A percentile compares a stretch with the other conserved stretches of the same genome.
Evolutionary conservation across 2,113 vertebrate genomes (phyloP).

Genomic region (Strigops habroptila): DNA sequence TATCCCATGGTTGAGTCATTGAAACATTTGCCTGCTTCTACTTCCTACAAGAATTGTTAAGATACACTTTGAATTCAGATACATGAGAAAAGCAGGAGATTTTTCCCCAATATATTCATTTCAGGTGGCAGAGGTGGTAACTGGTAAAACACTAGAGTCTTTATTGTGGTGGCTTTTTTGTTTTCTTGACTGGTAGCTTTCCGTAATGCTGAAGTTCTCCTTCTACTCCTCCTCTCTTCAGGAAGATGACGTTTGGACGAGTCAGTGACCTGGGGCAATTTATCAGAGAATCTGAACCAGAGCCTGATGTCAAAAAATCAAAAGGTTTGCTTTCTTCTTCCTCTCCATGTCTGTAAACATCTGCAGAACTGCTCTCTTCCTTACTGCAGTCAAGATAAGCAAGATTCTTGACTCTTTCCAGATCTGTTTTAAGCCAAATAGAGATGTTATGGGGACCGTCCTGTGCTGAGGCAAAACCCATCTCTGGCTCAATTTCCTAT

Average conservation of each 20-base stretch:
- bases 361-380: not conserved
- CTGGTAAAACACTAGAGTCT: not conserved
- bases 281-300: slow-evolving; percentile 96
- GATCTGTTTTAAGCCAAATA: not conserved
- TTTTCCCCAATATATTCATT: not conserved
- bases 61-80: not conserved
- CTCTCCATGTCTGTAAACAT: not conserved
- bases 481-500: not conserved
- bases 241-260: slow-evolving; percentile 97
- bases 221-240: slow-evolving; percentile 47
- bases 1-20: not conserved
- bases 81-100: fast-evolving
- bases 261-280: slow-evolving; percentile 97
- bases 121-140: not conserved
- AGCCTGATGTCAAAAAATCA: slow-evolving; percentile 97
- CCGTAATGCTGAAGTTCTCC: not conserved
- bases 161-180: not conserved
- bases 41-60: not conserved
- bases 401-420: not conserved
- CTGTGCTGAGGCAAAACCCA: not conserved
- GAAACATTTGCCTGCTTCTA: not conserved
- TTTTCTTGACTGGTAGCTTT: not conserved
- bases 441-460: not conserved
- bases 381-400: not conserved
- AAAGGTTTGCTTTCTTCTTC: slow-evolving; percentile 80